These are phyloP conservation scores for Pogonus chalceus DNA, from an alignment of 1,140 invertebrate species.

Conservation along the genomic window DNA sequence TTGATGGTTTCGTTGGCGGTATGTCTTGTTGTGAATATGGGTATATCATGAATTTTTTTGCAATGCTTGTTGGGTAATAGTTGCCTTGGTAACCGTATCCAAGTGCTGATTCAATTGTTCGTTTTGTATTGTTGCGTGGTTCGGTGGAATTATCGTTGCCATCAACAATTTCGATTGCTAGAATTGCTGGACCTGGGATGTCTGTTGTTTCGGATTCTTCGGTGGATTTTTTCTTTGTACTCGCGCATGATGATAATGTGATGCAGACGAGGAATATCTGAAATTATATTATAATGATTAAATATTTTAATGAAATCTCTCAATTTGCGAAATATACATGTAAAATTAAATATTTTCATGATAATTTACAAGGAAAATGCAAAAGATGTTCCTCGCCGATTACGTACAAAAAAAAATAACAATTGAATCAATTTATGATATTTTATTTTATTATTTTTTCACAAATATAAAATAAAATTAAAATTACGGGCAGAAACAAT, in stretches of 20 bases:
- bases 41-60: constrained; percentile 46
- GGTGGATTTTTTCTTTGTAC: background rate
- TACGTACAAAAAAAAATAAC: no score
- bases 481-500: no score
- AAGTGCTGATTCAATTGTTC: constrained; percentile 45
- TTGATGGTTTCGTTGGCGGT: constrained; percentile 23
- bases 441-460: no score
- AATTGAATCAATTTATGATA: no score
- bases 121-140: constrained; percentile 40
- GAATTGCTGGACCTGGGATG: constrained; percentile 38
- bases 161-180: constrained; percentile 46
- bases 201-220: constrained; percentile 19
- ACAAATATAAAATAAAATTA: no score
- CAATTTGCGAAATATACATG: no score
- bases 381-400: no score
- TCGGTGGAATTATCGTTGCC: constrained; percentile 38
- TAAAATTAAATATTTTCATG: no score
- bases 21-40: constrained; percentile 49
- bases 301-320: no score
- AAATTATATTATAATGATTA: no score
- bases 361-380: no score
- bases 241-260: background rate
- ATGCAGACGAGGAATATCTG: background rate
- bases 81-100: constrained; percentile 45
- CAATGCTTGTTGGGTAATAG: constrained; percentile 35